Evolutionary conservation across 2,797 vertebrate genomes (phyloP).

Genomic region (Anguilla pacifica): DNA sequence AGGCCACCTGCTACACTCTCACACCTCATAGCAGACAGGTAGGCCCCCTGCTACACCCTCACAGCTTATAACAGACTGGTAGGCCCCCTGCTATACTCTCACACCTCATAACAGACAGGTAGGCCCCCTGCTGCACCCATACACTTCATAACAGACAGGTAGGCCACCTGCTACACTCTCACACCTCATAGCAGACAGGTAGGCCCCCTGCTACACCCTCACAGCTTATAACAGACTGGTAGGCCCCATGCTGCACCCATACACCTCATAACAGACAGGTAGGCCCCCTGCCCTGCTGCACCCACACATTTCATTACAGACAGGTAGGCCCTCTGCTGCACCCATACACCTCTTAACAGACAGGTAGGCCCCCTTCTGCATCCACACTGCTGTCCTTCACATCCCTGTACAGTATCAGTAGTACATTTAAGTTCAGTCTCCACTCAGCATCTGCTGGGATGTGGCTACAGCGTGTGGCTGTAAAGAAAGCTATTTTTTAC

Average conservation of each 20-base stretch:
- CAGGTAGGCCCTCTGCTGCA: background rate
- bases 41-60: background rate
- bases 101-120: background rate
- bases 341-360: too few species aligned
- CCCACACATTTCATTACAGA: background rate
- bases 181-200: background rate
- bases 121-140: background rate
- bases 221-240: background rate
- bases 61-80: background rate
- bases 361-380: too few species aligned
- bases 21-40: background rate
- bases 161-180: background rate
- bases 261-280: too few species aligned
- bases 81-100: background rate
- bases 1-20: too few species aligned
- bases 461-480: background rate
- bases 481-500: background rate
- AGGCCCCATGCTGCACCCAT: background rate
- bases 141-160: background rate
- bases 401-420: background rate
- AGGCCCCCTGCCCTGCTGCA: too few species aligned
- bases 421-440: background rate
- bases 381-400: background rate
- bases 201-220: background rate
- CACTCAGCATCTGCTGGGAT: background rate